Evolutionary conservation across 1,140 invertebrate species (phyloP), one percentile per base, ranked within the genome.

Genomic region (Thaumetopoea pityocampa): DNA sequence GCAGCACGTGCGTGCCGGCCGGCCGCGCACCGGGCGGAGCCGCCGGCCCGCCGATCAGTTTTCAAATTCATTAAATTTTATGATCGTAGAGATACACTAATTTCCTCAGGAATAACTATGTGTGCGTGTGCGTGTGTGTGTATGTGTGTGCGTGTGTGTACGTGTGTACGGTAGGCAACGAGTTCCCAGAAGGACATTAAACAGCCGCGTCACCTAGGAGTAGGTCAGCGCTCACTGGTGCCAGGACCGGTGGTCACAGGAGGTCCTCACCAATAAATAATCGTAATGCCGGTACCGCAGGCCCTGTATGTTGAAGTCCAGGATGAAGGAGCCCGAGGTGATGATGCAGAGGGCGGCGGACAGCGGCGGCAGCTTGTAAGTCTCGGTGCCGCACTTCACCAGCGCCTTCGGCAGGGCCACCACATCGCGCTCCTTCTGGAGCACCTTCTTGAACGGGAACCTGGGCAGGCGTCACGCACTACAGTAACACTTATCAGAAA

Each of bases 221-320:
- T n/a, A n/a, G n/a, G n/a, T n/a, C n/a, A n/a, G n/a, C n/a, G n/a
- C n/a, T n/a, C n/a, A n/a, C n/a, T n/a, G n/a, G 16, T 29, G 11
- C 1, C 5, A 35, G 15, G 18, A 33, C 8, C 26, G 24, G 1
- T 12, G 22, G 4, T 30, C 4, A 36, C 15, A 6, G 14, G 27
- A 26, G 2, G 24, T 40, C 15, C 48, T 60, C 56, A 83, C 79
- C 58, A 83, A 44, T 19, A 83, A 55, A 41, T 54, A 83, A 27
- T 83, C 79, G 14, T 78, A 58, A 36, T 83, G 79, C 7, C 79
- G 40, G 30, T 68, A 83, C 34, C 76, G 51, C 15, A 83, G 30
- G 1, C 79, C 79, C 26, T 83, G 79, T 35, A 83, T 72, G 35
- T 83, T 83, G 53, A 81, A 83, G 40, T 83, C 79, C 16, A 83